Percentiles rank a stretch among this genome's conserved stretches.
These are phyloP conservation scores for Ecliptopera silaceata DNA, from an alignment of 2,888 invertebrate genomes.

Conservation along the genomic window DNA sequence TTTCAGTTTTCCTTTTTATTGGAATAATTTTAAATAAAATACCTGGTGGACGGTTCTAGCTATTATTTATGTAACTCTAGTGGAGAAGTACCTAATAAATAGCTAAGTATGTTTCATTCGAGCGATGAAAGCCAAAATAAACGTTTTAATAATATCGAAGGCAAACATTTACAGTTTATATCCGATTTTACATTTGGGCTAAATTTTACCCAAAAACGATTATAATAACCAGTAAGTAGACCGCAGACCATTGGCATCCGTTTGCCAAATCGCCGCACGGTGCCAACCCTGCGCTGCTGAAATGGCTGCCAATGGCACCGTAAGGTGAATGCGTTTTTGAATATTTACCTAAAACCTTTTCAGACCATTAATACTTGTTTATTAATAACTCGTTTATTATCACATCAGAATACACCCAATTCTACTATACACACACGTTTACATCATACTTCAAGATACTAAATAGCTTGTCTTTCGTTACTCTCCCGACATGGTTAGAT, in stretches of 20 bases:
- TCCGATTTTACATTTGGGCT: background rate
- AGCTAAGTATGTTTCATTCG: too few species aligned
- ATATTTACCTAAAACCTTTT: background rate
- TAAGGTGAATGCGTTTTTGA: slow-evolving; percentile 8
- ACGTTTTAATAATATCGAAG: background rate
- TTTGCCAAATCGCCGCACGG: slow-evolving; percentile 30
- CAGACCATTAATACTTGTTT: too few species aligned
- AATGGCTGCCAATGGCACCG: slow-evolving; percentile 19
- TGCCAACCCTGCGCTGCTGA: slow-evolving; percentile 18
- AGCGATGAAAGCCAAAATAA: too few species aligned
- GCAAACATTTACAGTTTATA: background rate
- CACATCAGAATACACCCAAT: too few species aligned
- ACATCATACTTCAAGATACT: background rate
- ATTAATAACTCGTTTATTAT: too few species aligned
- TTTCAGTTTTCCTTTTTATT: too few species aligned
- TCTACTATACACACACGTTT: background rate
- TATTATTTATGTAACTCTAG: too few species aligned
- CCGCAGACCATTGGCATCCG: slow-evolving; percentile 19
- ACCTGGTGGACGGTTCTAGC: too few species aligned
- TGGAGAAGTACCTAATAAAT: too few species aligned
- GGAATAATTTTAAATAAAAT: too few species aligned
- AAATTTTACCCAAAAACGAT: slow-evolving; percentile 20
- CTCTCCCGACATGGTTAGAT: slow-evolving; percentile 5
- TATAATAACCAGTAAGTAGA: slow-evolving; percentile 18
- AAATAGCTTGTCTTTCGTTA: background rate